Evolutionary conservation across 2,888 invertebrate species (phyloP), one percentile per base, ranked within the genome.

Genomic region (Sicus ferrugineus): DNA sequence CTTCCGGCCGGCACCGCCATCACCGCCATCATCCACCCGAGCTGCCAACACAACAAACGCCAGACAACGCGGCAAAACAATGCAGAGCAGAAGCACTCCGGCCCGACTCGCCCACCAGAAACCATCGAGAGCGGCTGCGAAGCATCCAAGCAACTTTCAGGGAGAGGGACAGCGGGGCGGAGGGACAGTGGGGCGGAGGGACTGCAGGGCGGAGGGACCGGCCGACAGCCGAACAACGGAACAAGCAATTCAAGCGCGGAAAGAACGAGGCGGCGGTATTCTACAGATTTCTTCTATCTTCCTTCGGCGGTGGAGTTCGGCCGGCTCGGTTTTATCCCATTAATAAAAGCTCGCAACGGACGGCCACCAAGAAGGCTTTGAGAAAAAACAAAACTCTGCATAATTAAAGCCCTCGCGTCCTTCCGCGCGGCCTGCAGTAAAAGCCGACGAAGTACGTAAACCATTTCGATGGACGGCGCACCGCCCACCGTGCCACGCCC

Each of bases 391-490:
- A 67, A 42, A 67, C 21, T 59, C 59, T 48, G 59, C 58, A 67
- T 67, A 59, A 67, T 58, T 48, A 67, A 58, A 67, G 34, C 59
- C 46, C 59, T 67, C 26, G 38, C 31, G 31, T 59, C 59, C 59
- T 42, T n/a, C 23, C 5, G 21, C 56, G 56, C 56, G 38, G 42
- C 46, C 31, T 31, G n/a, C 64, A 64, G 52, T 38, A 54, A 38
- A 61, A 66, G 54, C 54, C 54, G 54, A 54, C 54, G 65, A 54
- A 54, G 21, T 58, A 48, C 67, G 7, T 23, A 28, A 42, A 50
- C 21, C 42, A 48, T 28, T 16, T 58, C 58, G 48, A 42, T 58
- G 58, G 46, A 11, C 19, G 26, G 16, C 19, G 59, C 31, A 28
- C 11, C 59, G 48, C 48, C 59, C 59, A 58, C 21, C 11, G 26